A percentile compares a stretch with the other conserved stretches of the same genome.
These are phyloP conservation scores for Eulemur mongoz DNA, from an alignment of 2,797 vertebrate species.

Conservation along the genomic window DNA sequence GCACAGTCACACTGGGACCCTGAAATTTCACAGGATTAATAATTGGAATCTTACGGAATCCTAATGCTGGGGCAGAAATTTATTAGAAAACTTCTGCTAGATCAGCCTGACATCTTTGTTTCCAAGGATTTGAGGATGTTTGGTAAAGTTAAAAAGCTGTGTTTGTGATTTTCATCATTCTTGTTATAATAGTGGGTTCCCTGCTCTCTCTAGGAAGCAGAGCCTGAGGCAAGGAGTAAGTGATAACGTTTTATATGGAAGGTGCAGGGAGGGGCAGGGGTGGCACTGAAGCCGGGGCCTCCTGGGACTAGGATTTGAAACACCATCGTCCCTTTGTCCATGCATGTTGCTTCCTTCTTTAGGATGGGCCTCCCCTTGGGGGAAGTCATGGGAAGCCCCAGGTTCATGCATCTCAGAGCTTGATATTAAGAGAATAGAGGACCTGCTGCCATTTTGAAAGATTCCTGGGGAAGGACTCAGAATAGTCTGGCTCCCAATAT, in stretches of 20 bases:
- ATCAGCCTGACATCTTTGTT: background rate
- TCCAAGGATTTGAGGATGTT: background rate
- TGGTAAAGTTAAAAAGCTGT: background rate
- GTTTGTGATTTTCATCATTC: background rate
- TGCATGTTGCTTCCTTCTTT: background rate
- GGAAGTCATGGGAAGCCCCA: background rate
- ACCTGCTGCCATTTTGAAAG: background rate
- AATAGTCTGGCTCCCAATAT: background rate
- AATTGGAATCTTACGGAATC: background rate
- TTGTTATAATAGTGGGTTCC: background rate
- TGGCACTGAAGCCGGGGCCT: background rate
- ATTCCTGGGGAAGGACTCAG: background rate
- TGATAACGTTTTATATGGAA: background rate
- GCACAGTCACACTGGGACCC: background rate
- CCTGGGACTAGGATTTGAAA: background rate
- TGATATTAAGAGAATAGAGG: background rate
- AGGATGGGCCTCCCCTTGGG: background rate
- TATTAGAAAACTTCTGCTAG: background rate
- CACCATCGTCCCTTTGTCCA: background rate
- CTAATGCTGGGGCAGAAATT: background rate
- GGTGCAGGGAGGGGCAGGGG: background rate
- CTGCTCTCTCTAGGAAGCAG: background rate
- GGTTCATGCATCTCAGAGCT: background rate
- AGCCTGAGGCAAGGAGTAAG: background rate
- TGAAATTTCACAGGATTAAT: background rate